Evolutionary conservation across 2,797 vertebrate genomes (phyloP).

Genomic region (Helicolenus hilgendorfi): DNA sequence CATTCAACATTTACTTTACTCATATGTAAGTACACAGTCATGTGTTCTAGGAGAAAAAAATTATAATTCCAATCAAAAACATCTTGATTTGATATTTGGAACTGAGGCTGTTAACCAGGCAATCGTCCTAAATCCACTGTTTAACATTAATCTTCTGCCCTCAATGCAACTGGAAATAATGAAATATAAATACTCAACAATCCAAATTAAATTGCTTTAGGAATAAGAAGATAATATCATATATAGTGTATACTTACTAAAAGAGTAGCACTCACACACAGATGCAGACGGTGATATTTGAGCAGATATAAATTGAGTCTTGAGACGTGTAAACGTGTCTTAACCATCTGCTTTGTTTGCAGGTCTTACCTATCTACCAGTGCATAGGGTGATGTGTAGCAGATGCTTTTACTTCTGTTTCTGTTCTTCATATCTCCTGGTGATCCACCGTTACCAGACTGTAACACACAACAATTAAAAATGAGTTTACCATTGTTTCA

Average conservation of each 20-base stretch:
- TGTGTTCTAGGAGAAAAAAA: background rate
- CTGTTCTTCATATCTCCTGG: conserved; percentile 85
- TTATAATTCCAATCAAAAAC: background rate
- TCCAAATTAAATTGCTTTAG: background rate
- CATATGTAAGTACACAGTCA: background rate
- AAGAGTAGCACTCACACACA: background rate
- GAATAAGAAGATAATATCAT: background rate
- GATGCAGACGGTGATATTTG: background rate
- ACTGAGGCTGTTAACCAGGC: background rate
- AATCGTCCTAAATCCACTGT: background rate
- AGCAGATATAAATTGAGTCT: background rate
- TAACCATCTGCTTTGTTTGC: background rate
- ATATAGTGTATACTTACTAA: background rate
- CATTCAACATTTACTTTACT: conserved; percentile 6
- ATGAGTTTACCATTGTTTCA: background rate
- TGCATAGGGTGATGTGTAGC: conserved; percentile 85
- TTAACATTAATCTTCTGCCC: background rate
- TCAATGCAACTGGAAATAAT: background rate
- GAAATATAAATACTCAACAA: background rate
- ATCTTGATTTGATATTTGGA: background rate
- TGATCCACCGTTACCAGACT: conserved; percentile 89
- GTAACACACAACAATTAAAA: conserved; percentile 58
- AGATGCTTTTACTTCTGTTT: conserved; percentile 91
- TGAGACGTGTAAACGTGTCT: background rate
- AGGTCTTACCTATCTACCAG: conserved; percentile 92